A percentile compares a stretch with the other conserved stretches of the same genome.
Evolutionary conservation across 2,113 vertebrate species (phyloP).

Genomic region (Channa maculata): DNA sequence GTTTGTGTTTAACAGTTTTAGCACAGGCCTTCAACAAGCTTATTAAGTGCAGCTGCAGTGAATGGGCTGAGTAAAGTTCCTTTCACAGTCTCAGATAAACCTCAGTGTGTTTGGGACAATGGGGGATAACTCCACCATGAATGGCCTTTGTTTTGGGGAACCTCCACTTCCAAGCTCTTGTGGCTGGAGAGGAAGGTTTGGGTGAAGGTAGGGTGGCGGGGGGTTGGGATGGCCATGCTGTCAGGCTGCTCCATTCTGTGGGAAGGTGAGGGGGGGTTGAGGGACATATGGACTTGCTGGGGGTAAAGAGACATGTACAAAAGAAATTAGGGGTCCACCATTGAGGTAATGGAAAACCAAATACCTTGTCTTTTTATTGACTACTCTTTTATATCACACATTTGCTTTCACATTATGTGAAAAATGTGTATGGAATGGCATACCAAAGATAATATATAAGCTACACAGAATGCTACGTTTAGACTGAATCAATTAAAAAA

Average conservation of each 20-base stretch:
- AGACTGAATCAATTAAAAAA: too few species aligned
- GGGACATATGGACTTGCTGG: slow-evolving; percentile 67
- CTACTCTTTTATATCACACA: slow-evolving; percentile 3
- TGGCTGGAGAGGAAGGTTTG: slow-evolving; percentile 46
- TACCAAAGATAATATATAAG: neutral
- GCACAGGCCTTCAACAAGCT: slow-evolving; percentile 67
- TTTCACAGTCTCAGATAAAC: slow-evolving; percentile 75
- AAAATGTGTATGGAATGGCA: neutral
- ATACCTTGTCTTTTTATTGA: slow-evolving; percentile 27
- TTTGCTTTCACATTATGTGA: neutral
- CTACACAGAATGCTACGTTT: too few species aligned
- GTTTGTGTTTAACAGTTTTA: slow-evolving; percentile 69
- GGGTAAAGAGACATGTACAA: slow-evolving; percentile 51
- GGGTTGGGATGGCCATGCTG: slow-evolving; percentile 39
- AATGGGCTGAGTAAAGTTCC: slow-evolving; percentile 60
- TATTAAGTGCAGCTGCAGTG: slow-evolving; percentile 70
- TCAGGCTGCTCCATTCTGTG: slow-evolving; percentile 43
- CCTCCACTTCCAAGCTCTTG: slow-evolving; percentile 53
- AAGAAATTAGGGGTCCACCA: slow-evolving; percentile 21
- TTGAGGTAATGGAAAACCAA: slow-evolving; percentile 5
- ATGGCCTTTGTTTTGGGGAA: slow-evolving; percentile 69
- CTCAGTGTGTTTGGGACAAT: slow-evolving; percentile 69
- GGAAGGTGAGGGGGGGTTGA: slow-evolving; percentile 20
- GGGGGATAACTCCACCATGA: slow-evolving; percentile 44
- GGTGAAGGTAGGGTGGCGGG: slow-evolving; percentile 25